Base-by-base conservation (phyloP, 2,888 invertebrate species). In the Troides helena region DNA sequence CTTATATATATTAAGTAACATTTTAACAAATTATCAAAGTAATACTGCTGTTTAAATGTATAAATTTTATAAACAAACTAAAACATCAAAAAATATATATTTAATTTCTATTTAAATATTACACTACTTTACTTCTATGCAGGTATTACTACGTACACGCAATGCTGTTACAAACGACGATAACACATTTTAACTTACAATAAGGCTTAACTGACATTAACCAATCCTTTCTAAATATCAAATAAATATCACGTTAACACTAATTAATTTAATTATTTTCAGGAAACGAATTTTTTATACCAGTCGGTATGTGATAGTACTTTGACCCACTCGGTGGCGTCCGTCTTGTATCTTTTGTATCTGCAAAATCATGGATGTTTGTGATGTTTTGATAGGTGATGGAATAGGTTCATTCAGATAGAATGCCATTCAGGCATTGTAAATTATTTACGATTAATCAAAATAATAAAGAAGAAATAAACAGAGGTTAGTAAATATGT, bases 301-400 rank as follows among this genome's bases (percentile, higher is more conserved):
- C 88, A 80, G 62, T 81, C 77, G 2, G 80, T 72, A 72, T 80
- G 80, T 2, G 82, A 69, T 66, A 91, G 79, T 14, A 83, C 76
- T 79, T 90, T 90, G 71, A 89, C 82, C 90, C 91, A 91, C 53
- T 87, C 86, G 76, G 81, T 85, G 65, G 86, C 82, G 63, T 87
- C 87, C 67, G 78, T 83, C 69, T 86, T 86, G 73, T 85, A 88
- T 85, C 84, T 84, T 81, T 90, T 89, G 75, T 83, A 88, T 79
- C 90, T 91, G 90, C 23, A 62, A 18, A 50, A 43, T 43, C 21
- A 18, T 36, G 59, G 50, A 17, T 50, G 18, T 18, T 18, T 7
- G n/a, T n/a, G 18, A 53, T 18, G 5, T n/a, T 6, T 4, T 53
- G n/a, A 53, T 53, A 7, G 7, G 30, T 30, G 2, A n/a, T 6